phyloP scores from a whole-genome alignment of 1,140 invertebrate genomes.

The Caenorhabditis briggsae region DNA sequence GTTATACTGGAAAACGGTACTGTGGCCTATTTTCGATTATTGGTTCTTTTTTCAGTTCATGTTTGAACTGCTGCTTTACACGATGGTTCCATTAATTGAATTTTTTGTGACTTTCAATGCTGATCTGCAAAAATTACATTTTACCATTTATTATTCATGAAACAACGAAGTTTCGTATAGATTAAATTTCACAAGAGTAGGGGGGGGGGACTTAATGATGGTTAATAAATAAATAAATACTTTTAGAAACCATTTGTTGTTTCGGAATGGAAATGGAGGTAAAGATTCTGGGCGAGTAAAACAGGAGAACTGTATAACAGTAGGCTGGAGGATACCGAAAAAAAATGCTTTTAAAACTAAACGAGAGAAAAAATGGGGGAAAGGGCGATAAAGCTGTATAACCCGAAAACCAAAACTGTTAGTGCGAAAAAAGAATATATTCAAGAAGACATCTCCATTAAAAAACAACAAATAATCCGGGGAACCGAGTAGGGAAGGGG shows the following conservation, averaged over 20 bases:
- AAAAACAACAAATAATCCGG: background rate
- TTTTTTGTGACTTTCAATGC: too few relatives aligned
- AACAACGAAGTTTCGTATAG: background rate
- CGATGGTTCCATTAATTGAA: too few relatives aligned
- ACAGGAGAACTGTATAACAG: conserved; percentile 11
- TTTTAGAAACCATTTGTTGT: conserved; percentile 10
- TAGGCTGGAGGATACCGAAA: too few relatives aligned
- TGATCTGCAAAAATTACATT: background rate
- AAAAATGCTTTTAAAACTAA: conserved; percentile 21
- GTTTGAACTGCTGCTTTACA: too few relatives aligned
- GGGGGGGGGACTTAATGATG: background rate
- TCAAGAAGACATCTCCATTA: background rate
- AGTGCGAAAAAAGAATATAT: background rate
- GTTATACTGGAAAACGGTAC: too few relatives aligned
- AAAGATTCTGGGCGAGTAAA: conserved; percentile 18
- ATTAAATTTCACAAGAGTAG: background rate
- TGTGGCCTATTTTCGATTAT: too few relatives aligned
- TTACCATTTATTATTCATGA: background rate
- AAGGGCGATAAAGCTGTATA: conserved; percentile 27
- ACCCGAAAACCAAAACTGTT: conserved; percentile 37
- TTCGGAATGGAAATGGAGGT: conserved; percentile 32
- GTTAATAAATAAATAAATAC: conserved; percentile 36
- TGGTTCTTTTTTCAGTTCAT: too few relatives aligned
- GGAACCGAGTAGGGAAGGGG: background rate
- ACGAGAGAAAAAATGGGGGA: background rate